Conservation (phyloP, 2,113 vertebrate genomes). For the Turdus rufiventris region DNA sequence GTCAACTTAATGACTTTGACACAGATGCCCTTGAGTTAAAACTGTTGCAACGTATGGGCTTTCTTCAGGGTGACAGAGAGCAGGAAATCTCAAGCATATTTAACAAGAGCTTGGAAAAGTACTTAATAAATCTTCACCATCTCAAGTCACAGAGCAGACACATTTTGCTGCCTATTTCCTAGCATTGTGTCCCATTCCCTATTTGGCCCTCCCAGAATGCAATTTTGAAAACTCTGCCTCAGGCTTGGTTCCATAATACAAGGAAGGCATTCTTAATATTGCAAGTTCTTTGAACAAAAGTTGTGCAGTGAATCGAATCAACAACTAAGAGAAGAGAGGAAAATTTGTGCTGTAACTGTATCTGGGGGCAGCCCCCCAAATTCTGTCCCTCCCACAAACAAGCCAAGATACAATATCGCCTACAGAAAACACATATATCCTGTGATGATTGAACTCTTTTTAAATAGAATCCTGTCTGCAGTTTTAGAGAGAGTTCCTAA, state of each 20-base stretch:
- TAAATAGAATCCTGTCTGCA: neutral
- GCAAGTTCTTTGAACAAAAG: neutral
- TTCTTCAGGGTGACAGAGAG: neutral
- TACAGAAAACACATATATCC: neutral
- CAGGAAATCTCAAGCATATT: neutral
- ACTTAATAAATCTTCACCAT: neutral
- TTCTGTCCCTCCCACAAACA: rapidly evolving
- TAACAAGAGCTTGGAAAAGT: neutral
- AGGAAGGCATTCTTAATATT: neutral
- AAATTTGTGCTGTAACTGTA: neutral
- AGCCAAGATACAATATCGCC: neutral
- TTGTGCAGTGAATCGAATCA: rapidly evolving
- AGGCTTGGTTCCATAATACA: neutral
- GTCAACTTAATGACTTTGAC: neutral
- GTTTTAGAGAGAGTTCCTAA: neutral
- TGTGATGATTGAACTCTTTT: neutral
- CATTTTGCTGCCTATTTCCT: neutral
- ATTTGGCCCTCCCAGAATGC: neutral
- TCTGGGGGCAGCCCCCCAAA: neutral
- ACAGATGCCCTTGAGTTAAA: neutral
- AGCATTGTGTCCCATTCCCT: rapidly evolving
- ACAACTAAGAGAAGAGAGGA: neutral
- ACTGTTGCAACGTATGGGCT: neutral
- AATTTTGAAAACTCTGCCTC: neutral
- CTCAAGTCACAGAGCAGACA: neutral